These are phyloP conservation scores for Uromys caudimaculatus DNA, from an alignment of 2,797 vertebrate genomes.

Conservation along the genomic window DNA sequence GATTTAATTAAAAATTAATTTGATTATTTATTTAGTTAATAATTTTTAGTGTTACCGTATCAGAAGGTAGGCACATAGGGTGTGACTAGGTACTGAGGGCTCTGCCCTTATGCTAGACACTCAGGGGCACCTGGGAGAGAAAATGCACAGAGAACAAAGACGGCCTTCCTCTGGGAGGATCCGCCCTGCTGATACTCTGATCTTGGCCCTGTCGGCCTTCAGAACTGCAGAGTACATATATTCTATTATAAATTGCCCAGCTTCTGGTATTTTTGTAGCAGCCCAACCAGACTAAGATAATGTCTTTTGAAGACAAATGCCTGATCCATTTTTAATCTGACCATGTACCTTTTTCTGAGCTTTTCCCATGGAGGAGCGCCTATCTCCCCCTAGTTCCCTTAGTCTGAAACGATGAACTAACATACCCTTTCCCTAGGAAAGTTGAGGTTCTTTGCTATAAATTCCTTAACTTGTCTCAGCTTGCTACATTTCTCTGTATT, in stretches of 20 bases:
- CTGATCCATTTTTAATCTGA: slow-evolving; percentile 44
- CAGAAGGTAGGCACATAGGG: background rate
- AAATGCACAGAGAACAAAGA: background rate
- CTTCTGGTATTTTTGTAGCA: background rate
- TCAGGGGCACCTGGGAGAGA: background rate
- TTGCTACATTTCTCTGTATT: background rate
- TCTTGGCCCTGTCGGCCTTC: background rate
- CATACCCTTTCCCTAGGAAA: slow-evolving; percentile 21
- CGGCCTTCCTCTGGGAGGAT: background rate
- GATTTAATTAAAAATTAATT: background rate
- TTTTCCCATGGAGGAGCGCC: background rate
- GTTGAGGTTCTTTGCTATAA: slow-evolving; percentile 27
- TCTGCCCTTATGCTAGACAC: background rate
- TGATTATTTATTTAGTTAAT: background rate
- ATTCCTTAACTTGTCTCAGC: slow-evolving; percentile 19
- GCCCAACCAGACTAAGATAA: background rate
- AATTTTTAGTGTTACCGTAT: background rate
- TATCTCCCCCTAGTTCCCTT: background rate
- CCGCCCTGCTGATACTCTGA: background rate
- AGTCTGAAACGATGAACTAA: background rate
- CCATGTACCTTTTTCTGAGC: slow-evolving; percentile 20
- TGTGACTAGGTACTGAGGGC: background rate
- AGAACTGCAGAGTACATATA: background rate
- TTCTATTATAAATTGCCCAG: background rate
- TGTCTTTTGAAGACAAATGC: slow-evolving; percentile 45